phyloP scores from a whole-genome alignment of 2,113 vertebrate species.

The Pelecanoides urinatrix region DNA sequence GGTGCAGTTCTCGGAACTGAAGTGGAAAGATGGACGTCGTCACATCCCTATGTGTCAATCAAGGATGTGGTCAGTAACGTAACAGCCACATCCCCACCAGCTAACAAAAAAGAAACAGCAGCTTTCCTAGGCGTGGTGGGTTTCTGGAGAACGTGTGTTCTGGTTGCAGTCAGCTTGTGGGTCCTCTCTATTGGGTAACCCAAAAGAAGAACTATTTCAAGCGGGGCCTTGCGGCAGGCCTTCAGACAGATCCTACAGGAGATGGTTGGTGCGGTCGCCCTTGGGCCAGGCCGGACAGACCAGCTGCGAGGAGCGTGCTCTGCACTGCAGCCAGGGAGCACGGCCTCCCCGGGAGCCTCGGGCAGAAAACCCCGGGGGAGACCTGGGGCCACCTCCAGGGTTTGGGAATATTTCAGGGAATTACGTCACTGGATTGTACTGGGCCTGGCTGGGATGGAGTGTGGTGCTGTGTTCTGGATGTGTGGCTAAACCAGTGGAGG shows the following conservation, averaged over 20 bases:
- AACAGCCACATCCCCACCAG: accelerated
- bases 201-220: not conserved
- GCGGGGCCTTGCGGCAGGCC: not conserved
- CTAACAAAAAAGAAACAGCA: not conserved
- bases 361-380: not conserved
- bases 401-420: not conserved
- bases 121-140: accelerated
- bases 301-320: not conserved
- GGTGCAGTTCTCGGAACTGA: too few relatives aligned
- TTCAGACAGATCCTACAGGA: not conserved
- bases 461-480: not conserved
- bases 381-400: not conserved
- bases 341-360: not conserved
- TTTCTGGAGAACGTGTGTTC: not conserved
- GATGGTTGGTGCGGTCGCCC: accelerated
- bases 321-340: not conserved
- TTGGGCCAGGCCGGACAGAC: too few relatives aligned
- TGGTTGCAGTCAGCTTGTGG: not conserved
- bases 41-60: accelerated
- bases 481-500: not conserved
- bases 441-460: not conserved
- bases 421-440: too few relatives aligned
- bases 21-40: accelerated
- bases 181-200: not conserved
- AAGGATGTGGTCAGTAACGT: too few relatives aligned